Evolutionary conservation across 2,113 vertebrate genomes (phyloP).

Genomic region (Pelvicachromis taeniatus): DNA sequence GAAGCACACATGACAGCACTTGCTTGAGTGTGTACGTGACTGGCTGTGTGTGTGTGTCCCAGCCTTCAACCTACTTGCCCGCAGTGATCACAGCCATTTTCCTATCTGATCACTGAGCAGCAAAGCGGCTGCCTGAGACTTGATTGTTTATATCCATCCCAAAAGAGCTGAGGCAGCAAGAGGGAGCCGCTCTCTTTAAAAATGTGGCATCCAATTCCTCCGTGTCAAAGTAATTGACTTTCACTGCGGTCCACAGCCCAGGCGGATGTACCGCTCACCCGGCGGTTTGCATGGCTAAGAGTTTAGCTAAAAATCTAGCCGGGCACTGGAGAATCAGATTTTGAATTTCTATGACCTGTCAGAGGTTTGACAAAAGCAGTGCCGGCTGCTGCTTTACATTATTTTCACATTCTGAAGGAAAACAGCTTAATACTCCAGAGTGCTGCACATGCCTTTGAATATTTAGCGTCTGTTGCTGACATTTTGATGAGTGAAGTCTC

Average conservation of each 20-base stretch:
- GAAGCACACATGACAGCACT: constrained; percentile 29
- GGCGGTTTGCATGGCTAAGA: not conserved
- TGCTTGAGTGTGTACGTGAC: not conserved
- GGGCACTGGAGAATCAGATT: constrained; percentile 25
- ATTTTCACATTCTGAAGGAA: constrained; percentile 62
- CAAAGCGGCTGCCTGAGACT: constrained; percentile 10
- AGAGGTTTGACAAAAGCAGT: constrained; percentile 55
- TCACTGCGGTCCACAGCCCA: not conserved
- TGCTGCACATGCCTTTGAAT: constrained; percentile 46
- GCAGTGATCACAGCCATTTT: constrained; percentile 37
- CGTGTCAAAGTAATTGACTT: constrained; percentile 51
- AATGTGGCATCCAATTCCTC: constrained; percentile 36
- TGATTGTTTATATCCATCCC: constrained; percentile 45
- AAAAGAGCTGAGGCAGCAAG: constrained; percentile 41
- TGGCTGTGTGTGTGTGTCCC: constrained; percentile 3
- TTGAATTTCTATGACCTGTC: constrained; percentile 66
- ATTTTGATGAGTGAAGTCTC: constrained; percentile 67
- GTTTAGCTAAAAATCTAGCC: constrained; percentile 19
- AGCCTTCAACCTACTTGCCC: constrained; percentile 10
- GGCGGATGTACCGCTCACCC: constrained; percentile 4
- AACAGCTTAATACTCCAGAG: constrained; percentile 66
- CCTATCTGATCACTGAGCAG: constrained; percentile 28
- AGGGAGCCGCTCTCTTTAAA: not conserved
- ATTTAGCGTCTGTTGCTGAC: constrained; percentile 60
- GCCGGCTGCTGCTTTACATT: constrained; percentile 51